A percentile compares a stretch with the other conserved stretches of the same genome.
Evolutionary conservation across 2,797 vertebrate genomes (phyloP).

Genomic region (Dendrocincla fuliginosa): DNA sequence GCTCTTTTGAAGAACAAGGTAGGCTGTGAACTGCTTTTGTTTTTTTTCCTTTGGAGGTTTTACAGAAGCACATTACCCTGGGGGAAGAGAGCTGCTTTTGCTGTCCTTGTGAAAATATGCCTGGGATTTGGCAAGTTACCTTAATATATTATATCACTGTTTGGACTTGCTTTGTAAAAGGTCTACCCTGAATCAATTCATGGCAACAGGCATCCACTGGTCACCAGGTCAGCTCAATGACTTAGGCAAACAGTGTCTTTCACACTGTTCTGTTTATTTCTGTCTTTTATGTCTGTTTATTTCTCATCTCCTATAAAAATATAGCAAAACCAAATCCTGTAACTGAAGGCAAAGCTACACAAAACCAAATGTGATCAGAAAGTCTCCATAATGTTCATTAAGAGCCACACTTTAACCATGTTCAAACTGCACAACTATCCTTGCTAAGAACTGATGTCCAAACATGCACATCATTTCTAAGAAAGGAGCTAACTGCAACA

Average conservation of each 20-base stretch:
- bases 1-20: conserved; percentile 19
- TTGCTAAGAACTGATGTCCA: neutral
- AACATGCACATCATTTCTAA: neutral
- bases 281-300: neutral
- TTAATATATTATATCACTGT: neutral
- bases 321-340: neutral
- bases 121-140: conserved; percentile 9
- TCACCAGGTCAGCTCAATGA: neutral
- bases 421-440: neutral
- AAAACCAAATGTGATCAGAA: neutral
- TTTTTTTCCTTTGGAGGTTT: neutral
- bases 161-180: neutral
- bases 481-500: neutral
- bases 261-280: neutral
- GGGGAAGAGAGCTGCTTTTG: conserved; percentile 6
- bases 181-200: neutral
- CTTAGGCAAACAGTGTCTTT: neutral
- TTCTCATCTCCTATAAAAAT: neutral
- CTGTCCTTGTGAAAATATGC: conserved; percentile 26
- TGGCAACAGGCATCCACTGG: neutral
- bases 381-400: neutral
- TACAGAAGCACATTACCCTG: neutral
- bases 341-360: neutral
- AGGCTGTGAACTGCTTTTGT: neutral
- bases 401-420: neutral